Evolutionary conservation across 2,888 invertebrate species (phyloP), one percentile per base, ranked within the genome.

Genomic region (Endotricha flammealis): DNA sequence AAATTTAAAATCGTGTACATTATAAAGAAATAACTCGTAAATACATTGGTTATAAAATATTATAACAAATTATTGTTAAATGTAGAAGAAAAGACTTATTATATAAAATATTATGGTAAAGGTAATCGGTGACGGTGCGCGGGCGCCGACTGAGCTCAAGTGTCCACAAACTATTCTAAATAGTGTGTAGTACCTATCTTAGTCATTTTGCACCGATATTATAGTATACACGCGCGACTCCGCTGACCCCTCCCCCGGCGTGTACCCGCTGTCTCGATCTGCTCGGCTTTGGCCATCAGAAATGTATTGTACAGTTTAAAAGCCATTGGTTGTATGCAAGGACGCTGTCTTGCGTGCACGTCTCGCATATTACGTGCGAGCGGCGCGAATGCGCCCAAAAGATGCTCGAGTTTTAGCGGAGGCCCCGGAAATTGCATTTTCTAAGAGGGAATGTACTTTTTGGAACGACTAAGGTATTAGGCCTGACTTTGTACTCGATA

Each of bases 141-240:
- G 59, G 49, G 51, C 50, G 54, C 52, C 50, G 54, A 50, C 44
- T 51, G 62, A 66, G 70, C 65, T 71, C 67, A 63, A 66, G 64
- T 64, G 76, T 76, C 78, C 80, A 73, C 72, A 57, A 63, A 70
- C 71, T 80, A 79, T 81, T 80, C 79, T 79, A 78, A 82, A 81
- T 80, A 82, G 76, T 58, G 64, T 62, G 73, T 78, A 82, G 79
- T 62, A 55, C 57, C 68, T 66, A 74, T 76, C 67, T 76, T 85
- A 83, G 82, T 78, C 56, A 74, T 81, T 82, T 82, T 82, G 85
- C 85, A 85, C 85, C 64, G 70, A 73, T 76, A 77, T 64, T 70
- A 67, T 74, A 71, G 65, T 54, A 57, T 44, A 62, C 73, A 67
- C 70, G 63, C 66, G 60, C 64, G 57, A 58, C 58, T 64, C 55